Conservation (phyloP, 2,113 vertebrate species). For the Mus pahari region DNA sequence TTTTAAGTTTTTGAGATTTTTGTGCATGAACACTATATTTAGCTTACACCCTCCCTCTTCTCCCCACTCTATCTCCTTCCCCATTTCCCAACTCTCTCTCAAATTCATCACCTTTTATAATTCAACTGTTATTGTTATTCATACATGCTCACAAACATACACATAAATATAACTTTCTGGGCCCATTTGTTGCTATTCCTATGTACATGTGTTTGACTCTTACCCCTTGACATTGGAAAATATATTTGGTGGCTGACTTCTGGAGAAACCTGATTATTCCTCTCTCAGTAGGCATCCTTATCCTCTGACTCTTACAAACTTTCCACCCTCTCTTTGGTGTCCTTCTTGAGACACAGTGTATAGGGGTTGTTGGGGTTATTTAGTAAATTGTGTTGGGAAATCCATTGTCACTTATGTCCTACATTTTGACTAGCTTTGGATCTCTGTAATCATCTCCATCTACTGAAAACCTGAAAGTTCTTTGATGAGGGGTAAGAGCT, state of each 20-base stretch:
- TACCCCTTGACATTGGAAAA: not conserved
- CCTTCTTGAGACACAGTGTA: too few relatives aligned
- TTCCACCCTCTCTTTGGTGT: not conserved
- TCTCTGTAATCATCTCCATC: not conserved
- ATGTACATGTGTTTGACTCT: not conserved
- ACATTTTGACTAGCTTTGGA: not conserved
- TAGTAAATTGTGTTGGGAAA: not conserved
- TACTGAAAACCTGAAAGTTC: not conserved
- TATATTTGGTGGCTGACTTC: not conserved
- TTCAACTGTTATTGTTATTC: not conserved
- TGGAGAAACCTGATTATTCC: not conserved
- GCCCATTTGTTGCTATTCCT: not conserved
- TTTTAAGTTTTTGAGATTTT: not conserved
- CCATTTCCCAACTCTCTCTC: not conserved
- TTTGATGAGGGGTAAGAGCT: not conserved
- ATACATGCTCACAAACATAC: not conserved
- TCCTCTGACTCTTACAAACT: not conserved
- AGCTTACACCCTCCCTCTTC: not conserved
- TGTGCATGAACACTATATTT: not conserved
- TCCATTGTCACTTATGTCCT: not conserved
- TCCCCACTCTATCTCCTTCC: not conserved
- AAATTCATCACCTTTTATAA: not conserved
- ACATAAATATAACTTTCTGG: not conserved
- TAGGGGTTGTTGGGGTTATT: not conserved
- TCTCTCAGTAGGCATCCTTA: not conserved